Percentiles rank a stretch among this genome's conserved stretches.
phyloP scores from a whole-genome alignment of 2,113 vertebrate genomes.

The Aphelocoma coerulescens region DNA sequence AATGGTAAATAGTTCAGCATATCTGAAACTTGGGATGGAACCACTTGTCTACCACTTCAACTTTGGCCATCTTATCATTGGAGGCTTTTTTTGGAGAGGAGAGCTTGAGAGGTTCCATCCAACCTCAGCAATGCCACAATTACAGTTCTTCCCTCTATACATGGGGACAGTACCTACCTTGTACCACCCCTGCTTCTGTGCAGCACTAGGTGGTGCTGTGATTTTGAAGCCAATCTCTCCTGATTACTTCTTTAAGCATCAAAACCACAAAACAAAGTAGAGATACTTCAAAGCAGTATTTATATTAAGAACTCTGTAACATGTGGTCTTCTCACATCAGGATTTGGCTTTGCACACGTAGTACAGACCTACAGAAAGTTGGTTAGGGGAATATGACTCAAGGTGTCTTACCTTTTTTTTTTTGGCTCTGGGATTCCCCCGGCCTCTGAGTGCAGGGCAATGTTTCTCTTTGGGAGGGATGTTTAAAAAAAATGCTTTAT shows the following conservation, averaged over 20 bases:
- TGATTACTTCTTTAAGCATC: background rate
- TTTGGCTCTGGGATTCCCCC: background rate
- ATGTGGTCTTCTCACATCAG: accelerated
- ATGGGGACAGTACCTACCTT: background rate
- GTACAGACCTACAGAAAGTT: background rate
- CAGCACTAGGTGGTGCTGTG: slow-evolving; percentile 37
- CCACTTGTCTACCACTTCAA: background rate
- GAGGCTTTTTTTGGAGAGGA: background rate
- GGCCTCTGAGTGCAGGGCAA: background rate
- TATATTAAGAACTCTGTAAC: background rate
- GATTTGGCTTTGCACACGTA: background rate
- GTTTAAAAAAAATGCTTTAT: background rate
- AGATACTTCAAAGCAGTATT: background rate
- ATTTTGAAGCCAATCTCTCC: background rate
- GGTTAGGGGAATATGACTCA: background rate
- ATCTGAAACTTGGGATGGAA: background rate
- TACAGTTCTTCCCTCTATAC: background rate
- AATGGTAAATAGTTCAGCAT: background rate
- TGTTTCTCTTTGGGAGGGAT: background rate
- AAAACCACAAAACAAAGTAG: background rate
- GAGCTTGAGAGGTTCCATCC: background rate
- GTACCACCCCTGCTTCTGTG: background rate
- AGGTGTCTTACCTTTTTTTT: background rate
- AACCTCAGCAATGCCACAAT: background rate
- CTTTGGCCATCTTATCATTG: background rate